These are phyloP conservation scores for Leucoptera coffeella DNA, from an alignment of 2,888 invertebrate genomes.

Conservation along the genomic window DNA sequence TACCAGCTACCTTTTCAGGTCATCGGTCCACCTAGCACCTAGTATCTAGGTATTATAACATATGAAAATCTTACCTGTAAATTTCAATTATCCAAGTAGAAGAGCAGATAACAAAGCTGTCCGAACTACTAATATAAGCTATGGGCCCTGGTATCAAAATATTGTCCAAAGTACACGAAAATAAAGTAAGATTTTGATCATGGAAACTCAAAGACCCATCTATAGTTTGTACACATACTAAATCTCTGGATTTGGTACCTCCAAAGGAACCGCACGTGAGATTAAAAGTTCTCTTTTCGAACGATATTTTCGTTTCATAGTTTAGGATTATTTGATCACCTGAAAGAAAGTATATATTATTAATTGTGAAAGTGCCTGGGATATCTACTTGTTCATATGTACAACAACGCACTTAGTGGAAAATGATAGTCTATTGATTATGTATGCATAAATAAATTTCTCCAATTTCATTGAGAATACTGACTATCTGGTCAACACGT, in stretches of 20 bases:
- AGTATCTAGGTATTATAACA: not conserved
- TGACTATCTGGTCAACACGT: too few relatives aligned
- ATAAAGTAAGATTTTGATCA: slow-evolving; percentile 87
- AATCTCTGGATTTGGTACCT: slow-evolving; percentile 74
- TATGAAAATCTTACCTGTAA: slow-evolving; percentile 60
- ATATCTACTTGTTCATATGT: too few relatives aligned
- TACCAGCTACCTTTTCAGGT: too few relatives aligned
- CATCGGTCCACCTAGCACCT: not conserved
- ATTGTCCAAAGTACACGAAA: slow-evolving; percentile 74
- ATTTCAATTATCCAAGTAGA: slow-evolving; percentile 80
- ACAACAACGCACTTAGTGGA: too few relatives aligned
- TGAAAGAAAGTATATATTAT: too few relatives aligned
- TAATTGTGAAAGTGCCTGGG: too few relatives aligned
- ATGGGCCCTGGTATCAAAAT: slow-evolving; percentile 80
- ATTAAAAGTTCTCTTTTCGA: slow-evolving; percentile 71
- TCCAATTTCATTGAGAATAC: too few relatives aligned
- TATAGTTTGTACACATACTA: slow-evolving; percentile 84
- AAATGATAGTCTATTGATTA: too few relatives aligned
- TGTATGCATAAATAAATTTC: too few relatives aligned
- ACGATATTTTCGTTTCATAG: slow-evolving; percentile 72
- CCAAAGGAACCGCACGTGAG: slow-evolving; percentile 84
- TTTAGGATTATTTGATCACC: slow-evolving; percentile 66
- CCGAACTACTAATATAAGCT: slow-evolving; percentile 72
- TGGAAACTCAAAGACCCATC: slow-evolving; percentile 87
- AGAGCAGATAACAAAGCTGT: slow-evolving; percentile 78